Percentiles rank a stretch among this genome's conserved stretches.
These are phyloP conservation scores for Asbolus verrucosus DNA, from an alignment of 1,140 invertebrate species.

Conservation along the genomic window DNA sequence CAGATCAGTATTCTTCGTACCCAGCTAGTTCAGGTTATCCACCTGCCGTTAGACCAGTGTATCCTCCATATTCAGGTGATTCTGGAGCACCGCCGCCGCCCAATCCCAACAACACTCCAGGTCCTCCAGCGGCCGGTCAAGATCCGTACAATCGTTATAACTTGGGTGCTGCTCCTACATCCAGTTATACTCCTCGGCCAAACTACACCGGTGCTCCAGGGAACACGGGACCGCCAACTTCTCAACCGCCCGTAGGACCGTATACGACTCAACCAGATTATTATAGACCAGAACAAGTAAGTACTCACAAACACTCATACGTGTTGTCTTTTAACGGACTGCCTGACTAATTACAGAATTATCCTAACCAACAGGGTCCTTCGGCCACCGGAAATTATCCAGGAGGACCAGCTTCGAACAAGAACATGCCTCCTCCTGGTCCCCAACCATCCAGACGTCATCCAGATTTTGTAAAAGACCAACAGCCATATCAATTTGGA, in stretches of 20 bases:
- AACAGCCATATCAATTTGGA: conserved; percentile 73
- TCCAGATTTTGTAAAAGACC: conserved; percentile 88
- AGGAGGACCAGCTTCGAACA: conserved; percentile 68
- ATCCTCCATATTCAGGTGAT: conserved; percentile 74
- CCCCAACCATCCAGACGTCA: conserved; percentile 79
- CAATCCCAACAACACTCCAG: conserved; percentile 51
- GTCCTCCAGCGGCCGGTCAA: conserved; percentile 62
- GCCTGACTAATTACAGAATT: conserved; percentile 7
- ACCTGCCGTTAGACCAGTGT: conserved; percentile 75
- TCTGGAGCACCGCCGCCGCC: conserved; percentile 55
- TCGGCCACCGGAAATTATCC: conserved; percentile 55
- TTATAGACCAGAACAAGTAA: conserved; percentile 72
- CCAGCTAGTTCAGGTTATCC: conserved; percentile 76
- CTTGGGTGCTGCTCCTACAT: conserved; percentile 61
- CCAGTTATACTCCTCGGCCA: conserved; percentile 61
- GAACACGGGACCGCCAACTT: conserved; percentile 62
- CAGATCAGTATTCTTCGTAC: conserved; percentile 70
- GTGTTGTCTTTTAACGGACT: neutral
- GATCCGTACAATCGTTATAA: conserved; percentile 68
- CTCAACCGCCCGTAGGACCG: conserved; percentile 66
- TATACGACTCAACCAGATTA: conserved; percentile 74
- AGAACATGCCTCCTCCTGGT: conserved; percentile 75
- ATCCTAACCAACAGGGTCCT: conserved; percentile 42
- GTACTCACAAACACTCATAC: neutral
- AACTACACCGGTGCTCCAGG: conserved; percentile 61